Base-by-base conservation (phyloP, 2,113 vertebrate species). In the Hyla sarda region DNA sequence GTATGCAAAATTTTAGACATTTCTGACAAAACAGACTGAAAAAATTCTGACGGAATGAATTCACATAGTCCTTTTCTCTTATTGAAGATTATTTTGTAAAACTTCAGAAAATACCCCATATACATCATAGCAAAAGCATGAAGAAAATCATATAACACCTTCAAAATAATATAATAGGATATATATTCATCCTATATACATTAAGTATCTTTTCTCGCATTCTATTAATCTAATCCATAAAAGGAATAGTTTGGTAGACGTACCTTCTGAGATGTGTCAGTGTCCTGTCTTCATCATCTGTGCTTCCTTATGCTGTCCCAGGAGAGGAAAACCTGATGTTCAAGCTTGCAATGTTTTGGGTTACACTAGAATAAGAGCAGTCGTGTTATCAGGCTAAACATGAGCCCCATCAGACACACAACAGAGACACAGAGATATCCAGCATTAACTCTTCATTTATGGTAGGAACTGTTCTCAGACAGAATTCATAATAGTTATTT, bases 361-460 rank as follows among this genome's bases (percentile, higher is more conserved):
- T 90, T 90, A 37, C 83, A 83, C 82, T 82, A 30, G 32, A 50
- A 30, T 77, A 76, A 88, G 80, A 83, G 85, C 52, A 17, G 6
- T 25, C 0, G 23, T 90, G 88, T 92, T 92, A 88, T 88, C 83
- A 89, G 23, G 87, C 80, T 84, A 92, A 92, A 92, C 86, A 90
- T 37, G 77, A 80, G 0, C 32, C 14, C 54, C 83, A 89, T 62
- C 87, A 87, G 77, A 88, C 30, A 1, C 78, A 72, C 0, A 65
- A 89, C 87, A 88, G 17, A 78, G 58, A 79, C 60, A 19, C 77
- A 87, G 77, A 52, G 9, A 76, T 25, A 45, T 10, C 80, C 60
- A 82, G 69, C 1, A 77, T 80, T 84, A 87, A 72, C 41, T 87
- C 47, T 71, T 54, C 5, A 37, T 19, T 41, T 41, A n/a, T 62